Evolutionary conservation across 2,797 vertebrate genomes (phyloP), one percentile per base, ranked within the genome.

Genomic region (Hypotaenidia okinawae): DNA sequence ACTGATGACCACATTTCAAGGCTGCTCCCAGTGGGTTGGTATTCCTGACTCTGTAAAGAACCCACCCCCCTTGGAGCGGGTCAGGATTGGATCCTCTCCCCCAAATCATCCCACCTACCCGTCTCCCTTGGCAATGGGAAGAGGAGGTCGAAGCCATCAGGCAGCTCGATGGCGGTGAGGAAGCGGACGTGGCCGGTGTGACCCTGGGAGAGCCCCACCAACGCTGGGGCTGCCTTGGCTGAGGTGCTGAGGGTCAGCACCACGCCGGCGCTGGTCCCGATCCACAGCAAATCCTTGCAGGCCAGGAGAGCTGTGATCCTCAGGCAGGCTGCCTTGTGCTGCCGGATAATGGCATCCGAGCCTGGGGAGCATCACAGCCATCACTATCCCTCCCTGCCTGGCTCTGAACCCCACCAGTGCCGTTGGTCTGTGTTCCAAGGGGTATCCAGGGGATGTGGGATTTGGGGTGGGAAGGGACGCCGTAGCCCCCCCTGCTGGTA

Each of bases 181-280:
- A 99, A 99, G 4, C 99, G 99, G 41, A 99, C 99, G 2, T 99
- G 99, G n/a, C 99, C 99, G 0, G 99, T 99, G 98, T 99, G 99
- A 11, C 99, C 99, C 10, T 99, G 99, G 21, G 99, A 98, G 0
- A 99, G 99, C 59, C 99, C 99, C 93, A 99, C 98, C 3, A 99
- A 98, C 16, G 97, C 85, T 10, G 99, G 98, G 2, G 98, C 98
- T 0, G 97, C 97, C 66, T 98, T 98, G 94, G 98, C 97, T 1
- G 98, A 97, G 86, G 99, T 97, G 23, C 97, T 91, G 87, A 99
- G 98, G 0, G 99, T 99, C 32, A 99, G 98, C 70, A 99, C 99
- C 27, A 99, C 99, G 0, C 99, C 99, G 2, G 99, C 99, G 4
- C 99, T 99, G 89, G 45, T 47, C 66, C 99, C 99, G 8, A 99